Conservation (phyloP, 1,140 invertebrate species). For the Gryon sp. region DNA sequence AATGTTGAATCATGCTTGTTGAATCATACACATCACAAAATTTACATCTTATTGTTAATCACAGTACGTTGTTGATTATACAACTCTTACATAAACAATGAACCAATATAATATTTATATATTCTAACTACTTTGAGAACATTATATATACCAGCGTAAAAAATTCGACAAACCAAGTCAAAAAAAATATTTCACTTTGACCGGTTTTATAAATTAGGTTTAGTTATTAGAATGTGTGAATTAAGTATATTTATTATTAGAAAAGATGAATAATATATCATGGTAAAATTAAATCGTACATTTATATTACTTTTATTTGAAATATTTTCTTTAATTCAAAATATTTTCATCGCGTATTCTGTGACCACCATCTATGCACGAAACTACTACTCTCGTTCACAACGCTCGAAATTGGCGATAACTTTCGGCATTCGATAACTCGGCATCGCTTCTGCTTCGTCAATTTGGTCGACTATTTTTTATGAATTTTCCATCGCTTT, state of each 20-base stretch:
- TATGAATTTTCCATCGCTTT: neutral
- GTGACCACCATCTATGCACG: neutral
- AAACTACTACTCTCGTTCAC: neutral
- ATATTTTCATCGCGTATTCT: neutral
- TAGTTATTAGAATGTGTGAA: too few relatives aligned
- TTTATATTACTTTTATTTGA: neutral
- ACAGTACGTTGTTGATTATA: conserved; percentile 30
- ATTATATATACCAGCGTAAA: conserved; percentile 5
- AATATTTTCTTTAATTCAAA: neutral
- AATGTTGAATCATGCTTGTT: conserved; percentile 20
- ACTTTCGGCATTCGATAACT: conserved; percentile 36
- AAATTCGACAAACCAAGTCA: neutral
- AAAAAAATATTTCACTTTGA: neutral
- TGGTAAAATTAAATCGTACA: neutral
- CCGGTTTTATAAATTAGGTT: neutral
- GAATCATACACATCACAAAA: conserved; percentile 24
- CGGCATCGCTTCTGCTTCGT: conserved; percentile 1
- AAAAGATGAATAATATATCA: neutral
- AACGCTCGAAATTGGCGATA: conserved; percentile 13
- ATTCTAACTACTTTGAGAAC: conserved; percentile 24
- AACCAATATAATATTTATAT: conserved; percentile 44
- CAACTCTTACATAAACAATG: conserved; percentile 49
- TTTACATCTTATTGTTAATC: conserved; percentile 35
- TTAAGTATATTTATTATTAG: too few relatives aligned
- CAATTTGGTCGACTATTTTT: conserved; percentile 17